phyloP scores from a whole-genome alignment of 2,888 invertebrate genomes.

The Spatulosminthurus flaviceps region DNA sequence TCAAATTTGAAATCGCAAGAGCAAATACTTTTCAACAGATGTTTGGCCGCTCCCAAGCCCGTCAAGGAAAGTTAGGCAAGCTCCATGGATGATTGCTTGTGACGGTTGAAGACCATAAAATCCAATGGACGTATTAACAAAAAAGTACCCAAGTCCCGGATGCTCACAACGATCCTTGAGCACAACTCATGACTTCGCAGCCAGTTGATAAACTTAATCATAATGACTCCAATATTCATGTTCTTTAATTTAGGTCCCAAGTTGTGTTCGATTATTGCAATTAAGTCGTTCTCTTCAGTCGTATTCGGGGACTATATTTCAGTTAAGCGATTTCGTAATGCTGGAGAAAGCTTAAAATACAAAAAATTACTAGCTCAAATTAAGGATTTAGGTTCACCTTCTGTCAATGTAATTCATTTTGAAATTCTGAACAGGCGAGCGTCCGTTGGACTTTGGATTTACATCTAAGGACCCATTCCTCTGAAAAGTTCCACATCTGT shows the following conservation, averaged over 20 bases:
- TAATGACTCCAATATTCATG: constrained; percentile 74
- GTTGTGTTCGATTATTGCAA: constrained; percentile 83
- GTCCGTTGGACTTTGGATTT: no score
- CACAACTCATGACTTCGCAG: constrained; percentile 58
- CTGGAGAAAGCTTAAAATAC: constrained; percentile 95
- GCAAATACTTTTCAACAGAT: constrained; percentile 73
- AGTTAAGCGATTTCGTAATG: constrained; percentile 95
- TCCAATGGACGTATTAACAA: constrained; percentile 76
- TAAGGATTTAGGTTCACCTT: no score
- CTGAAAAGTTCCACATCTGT: no score
- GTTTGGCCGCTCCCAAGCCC: constrained; percentile 86
- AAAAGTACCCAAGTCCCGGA: constrained; percentile 94
- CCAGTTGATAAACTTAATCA: constrained; percentile 58
- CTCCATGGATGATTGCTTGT: constrained; percentile 87
- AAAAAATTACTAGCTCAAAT: no score
- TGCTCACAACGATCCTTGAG: constrained; percentile 79
- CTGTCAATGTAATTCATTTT: no score
- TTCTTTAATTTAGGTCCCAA: constrained; percentile 73
- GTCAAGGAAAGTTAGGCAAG: constrained; percentile 89
- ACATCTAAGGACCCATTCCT: no score
- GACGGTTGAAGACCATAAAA: constrained; percentile 66
- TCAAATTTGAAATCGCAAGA: background rate
- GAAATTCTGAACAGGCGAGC: no score
- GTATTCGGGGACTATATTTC: constrained; percentile 97
- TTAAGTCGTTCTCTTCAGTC: constrained; percentile 77